Conservation (phyloP, 2,888 invertebrate species). For the Sphaerophoria taeniata region DNA sequence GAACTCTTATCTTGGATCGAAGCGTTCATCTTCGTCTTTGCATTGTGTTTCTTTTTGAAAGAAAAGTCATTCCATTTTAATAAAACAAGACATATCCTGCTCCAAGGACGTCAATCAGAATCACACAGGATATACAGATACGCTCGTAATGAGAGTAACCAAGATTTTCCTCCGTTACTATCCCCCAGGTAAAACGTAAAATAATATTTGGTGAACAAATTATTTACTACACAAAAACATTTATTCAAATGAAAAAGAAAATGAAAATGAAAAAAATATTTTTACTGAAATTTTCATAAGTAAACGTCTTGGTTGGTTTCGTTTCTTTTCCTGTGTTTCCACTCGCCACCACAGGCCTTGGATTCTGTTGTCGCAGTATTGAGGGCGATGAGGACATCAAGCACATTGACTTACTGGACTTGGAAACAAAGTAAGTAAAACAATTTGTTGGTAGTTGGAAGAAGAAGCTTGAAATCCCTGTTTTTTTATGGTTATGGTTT, state of each 20-base stretch:
- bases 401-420: constrained; percentile 86
- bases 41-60: constrained; percentile 23
- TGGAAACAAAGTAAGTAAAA: constrained; percentile 85
- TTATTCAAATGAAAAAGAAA: constrained; percentile 28
- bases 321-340: constrained; percentile 11
- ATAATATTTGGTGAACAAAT: constrained; percentile 7
- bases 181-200: constrained; percentile 85
- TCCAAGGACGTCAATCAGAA: constrained; percentile 16
- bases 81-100: background rate
- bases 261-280: background rate
- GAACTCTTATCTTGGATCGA: background rate
- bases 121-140: constrained; percentile 18
- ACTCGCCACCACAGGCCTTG: constrained; percentile 83
- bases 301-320: constrained; percentile 16
- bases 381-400: constrained; percentile 85
- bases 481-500: constrained; percentile 48
- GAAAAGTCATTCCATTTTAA: constrained; percentile 39
- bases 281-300: constrained; percentile 12
- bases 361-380: constrained; percentile 86
- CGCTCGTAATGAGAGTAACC: constrained; percentile 85
- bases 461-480: constrained; percentile 13
- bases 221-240: constrained; percentile 7
- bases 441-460: background rate
- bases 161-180: constrained; percentile 89
- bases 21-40: constrained; percentile 12